Conservation (phyloP, 1,140 invertebrate species). For the Panonychus citri region DNA sequence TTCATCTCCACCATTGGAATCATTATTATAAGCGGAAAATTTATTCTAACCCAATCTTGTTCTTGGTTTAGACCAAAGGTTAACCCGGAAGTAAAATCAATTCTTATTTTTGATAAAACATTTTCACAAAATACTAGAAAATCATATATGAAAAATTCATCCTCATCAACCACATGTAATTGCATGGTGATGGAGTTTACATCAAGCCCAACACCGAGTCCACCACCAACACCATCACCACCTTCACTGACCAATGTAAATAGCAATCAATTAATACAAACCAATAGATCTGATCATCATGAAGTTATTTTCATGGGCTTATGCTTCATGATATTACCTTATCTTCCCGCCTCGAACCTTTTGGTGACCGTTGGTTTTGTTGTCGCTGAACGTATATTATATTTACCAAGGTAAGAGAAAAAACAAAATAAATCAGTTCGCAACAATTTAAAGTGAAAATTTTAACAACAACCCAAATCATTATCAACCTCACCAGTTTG, state of each 20-base stretch:
- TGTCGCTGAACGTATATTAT: conserved; percentile 78
- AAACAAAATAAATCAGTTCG: too few species aligned
- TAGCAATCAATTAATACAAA: too few species aligned
- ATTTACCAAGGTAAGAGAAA: conserved; percentile 57
- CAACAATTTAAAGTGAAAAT: not conserved
- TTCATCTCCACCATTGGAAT: not conserved
- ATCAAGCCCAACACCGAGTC: not conserved
- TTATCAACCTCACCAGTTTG: not conserved
- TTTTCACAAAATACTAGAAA: too few species aligned
- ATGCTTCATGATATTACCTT: conserved; percentile 41
- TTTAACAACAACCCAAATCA: not conserved
- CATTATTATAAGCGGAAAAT: too few species aligned
- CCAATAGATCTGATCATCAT: too few species aligned
- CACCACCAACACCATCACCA: not conserved
- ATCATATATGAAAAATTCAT: too few species aligned
- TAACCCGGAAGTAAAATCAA: too few species aligned
- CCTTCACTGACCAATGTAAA: too few species aligned
- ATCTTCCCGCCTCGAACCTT: conserved; percentile 82
- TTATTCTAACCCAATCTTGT: too few species aligned
- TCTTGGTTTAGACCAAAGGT: too few species aligned
- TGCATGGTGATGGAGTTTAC: not conserved
- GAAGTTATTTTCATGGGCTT: not conserved
- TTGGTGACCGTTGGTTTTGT: conserved; percentile 95
- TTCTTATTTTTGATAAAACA: too few species aligned
- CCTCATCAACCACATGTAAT: too few species aligned